Conservation (phyloP, 35 echinoderm and acorn worm genomes). For the Amphiura filiformis region DNA sequence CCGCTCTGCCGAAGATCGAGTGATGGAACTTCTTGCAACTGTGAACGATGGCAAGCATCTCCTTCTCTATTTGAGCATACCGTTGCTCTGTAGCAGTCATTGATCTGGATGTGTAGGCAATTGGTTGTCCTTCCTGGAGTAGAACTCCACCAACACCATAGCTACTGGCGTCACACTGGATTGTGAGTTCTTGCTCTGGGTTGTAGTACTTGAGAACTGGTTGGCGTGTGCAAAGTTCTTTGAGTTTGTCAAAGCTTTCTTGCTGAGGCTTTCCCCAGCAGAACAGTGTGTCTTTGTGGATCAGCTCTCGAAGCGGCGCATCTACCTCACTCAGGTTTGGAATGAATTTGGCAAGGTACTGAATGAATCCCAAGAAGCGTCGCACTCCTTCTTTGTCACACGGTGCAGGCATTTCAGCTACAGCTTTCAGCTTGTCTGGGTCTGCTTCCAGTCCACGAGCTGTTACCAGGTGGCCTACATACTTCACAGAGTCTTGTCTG, state of each 20-base stretch:
- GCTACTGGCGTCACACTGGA: conserved; percentile 67
- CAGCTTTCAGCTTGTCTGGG: conserved; percentile 58
- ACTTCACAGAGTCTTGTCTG: conserved; percentile 54
- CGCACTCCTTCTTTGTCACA: conserved; percentile 47
- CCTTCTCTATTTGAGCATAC: conserved; percentile 66
- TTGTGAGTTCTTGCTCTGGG: conserved; percentile 15
- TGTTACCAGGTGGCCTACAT: conserved; percentile 67
- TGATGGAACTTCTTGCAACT: conserved; percentile 75
- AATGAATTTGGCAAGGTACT: conserved; percentile 68
- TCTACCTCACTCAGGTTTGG: conserved; percentile 60
- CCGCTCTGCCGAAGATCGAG: conserved; percentile 65
- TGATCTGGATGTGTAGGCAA: conserved; percentile 70
- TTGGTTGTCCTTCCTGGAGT: conserved; percentile 56
- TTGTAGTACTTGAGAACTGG: conserved; percentile 59
- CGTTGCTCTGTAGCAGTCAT: conserved; percentile 52
- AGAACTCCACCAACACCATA: conserved; percentile 58
- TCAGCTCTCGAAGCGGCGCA: conserved; percentile 43
- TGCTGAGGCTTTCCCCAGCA: conserved; percentile 49
- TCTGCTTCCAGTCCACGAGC: conserved; percentile 30
- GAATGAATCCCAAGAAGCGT: conserved; percentile 52
- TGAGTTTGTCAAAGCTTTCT: conserved; percentile 34
- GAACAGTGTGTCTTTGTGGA: conserved; percentile 28
- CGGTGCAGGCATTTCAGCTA: conserved; percentile 62
- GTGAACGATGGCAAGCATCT: conserved; percentile 61
- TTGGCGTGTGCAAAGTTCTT: conserved; percentile 15